A percentile compares a stretch with the other conserved stretches of the same genome.
Conservation (phyloP, 2,888 invertebrate genomes). For the Sinhomidia bicolor region DNA sequence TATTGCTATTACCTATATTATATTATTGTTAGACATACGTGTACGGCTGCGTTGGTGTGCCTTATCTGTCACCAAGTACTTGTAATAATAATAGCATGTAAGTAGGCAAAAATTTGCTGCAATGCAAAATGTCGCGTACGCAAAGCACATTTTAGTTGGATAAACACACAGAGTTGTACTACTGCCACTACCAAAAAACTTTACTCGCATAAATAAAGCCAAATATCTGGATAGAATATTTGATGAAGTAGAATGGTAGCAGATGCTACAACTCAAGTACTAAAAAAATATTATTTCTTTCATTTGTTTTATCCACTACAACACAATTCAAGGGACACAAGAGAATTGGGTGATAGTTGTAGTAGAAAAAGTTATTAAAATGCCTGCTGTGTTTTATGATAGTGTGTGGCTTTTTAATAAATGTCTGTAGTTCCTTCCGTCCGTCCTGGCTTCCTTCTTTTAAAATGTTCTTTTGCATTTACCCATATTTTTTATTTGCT, state of each 20-base stretch:
- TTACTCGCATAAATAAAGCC: constrained; percentile 24
- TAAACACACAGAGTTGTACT: no score
- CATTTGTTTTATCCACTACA: background rate
- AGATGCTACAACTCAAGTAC: constrained; percentile 1
- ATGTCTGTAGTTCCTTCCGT: constrained; percentile 40
- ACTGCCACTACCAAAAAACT: background rate
- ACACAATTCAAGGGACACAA: background rate
- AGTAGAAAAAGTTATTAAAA: background rate
- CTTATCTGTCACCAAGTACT: constrained; percentile 27
- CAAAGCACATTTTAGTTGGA: no score
- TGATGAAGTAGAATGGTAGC: constrained; percentile 35
- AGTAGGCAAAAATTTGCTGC: background rate
- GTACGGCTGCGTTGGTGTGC: background rate
- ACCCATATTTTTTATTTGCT: no score
- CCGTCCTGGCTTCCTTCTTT: constrained; percentile 20
- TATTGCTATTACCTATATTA: no score
- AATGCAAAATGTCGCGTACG: no score
- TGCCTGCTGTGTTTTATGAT: background rate
- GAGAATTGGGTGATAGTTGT: background rate
- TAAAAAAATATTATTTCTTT: background rate
- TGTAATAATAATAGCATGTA: background rate
- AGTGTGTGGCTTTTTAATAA: constrained; percentile 3
- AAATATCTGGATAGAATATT: constrained; percentile 36
- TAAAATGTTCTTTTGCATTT: background rate
- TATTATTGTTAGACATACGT: constrained; percentile 9